Conservation (phyloP, 2,113 vertebrate species). For the Nerophis ophidion region DNA sequence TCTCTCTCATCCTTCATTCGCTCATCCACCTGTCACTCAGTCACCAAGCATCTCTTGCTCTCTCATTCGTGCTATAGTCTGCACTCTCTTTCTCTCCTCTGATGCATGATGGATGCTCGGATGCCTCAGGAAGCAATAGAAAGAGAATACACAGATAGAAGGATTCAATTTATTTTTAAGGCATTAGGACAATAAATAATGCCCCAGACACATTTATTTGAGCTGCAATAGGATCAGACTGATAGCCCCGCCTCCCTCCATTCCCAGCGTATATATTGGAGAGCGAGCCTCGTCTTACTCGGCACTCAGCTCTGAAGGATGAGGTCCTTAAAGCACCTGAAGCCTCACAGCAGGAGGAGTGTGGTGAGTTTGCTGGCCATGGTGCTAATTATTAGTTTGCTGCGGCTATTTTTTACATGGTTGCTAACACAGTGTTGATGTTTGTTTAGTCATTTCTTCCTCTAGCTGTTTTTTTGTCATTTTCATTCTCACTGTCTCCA, state of each 20-base stretch:
- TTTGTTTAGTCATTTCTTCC: conserved; percentile 14
- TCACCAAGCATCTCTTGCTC: conserved; percentile 28
- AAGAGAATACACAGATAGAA: conserved; percentile 25
- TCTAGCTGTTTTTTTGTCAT: conserved; percentile 52
- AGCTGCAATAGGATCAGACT: background rate
- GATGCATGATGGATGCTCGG: conserved; percentile 41
- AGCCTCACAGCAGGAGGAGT: conserved; percentile 70
- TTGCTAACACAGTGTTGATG: conserved; percentile 8
- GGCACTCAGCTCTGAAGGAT: conserved; percentile 56
- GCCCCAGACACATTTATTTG: no score
- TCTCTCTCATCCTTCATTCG: conserved; percentile 36
- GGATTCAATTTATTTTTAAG: conserved; percentile 7
- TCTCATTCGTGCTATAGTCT: conserved; percentile 5
- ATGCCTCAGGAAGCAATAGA: conserved; percentile 1
- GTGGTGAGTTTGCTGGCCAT: conserved; percentile 62
- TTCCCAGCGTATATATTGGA: conserved; percentile 56
- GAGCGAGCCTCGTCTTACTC: conserved; percentile 49
- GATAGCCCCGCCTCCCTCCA: conserved; percentile 46
- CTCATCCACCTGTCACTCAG: conserved; percentile 60
- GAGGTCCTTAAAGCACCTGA: conserved; percentile 76
- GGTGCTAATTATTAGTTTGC: conserved; percentile 4
- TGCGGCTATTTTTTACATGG: background rate
- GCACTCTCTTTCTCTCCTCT: conserved; percentile 14
- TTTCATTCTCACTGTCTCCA: conserved; percentile 19
- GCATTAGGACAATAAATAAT: no score